A percentile compares a stretch with the other conserved stretches of the same genome.
These are phyloP conservation scores for Aviceda subcristata DNA, from an alignment of 2,113 vertebrate genomes.

Conservation along the genomic window DNA sequence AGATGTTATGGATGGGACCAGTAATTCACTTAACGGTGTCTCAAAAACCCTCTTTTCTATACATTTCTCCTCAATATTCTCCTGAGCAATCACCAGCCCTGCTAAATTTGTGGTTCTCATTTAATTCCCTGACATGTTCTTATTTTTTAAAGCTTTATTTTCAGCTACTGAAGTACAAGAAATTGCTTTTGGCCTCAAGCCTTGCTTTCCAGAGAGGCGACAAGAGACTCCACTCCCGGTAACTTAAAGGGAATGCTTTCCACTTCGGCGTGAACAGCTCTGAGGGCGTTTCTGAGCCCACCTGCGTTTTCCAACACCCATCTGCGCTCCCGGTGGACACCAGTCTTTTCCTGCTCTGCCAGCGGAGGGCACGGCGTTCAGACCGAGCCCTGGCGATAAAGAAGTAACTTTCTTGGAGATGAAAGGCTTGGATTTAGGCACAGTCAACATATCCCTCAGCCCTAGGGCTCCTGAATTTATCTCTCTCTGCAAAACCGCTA, in stretches of 20 bases:
- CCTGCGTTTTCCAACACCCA: background rate
- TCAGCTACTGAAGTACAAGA: constrained; percentile 24
- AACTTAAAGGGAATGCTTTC: background rate
- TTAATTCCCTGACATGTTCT: constrained; percentile 54
- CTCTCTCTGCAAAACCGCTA: background rate
- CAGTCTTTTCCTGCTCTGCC: background rate
- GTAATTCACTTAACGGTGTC: constrained; percentile 29
- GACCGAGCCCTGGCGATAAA: background rate
- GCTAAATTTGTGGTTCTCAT: constrained; percentile 38
- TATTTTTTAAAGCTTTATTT: constrained; percentile 50
- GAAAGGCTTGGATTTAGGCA: background rate
- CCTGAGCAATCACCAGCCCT: constrained; percentile 14
- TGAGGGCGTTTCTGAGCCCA: background rate
- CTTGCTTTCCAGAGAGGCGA: background rate
- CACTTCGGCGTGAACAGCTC: background rate
- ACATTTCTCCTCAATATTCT: constrained; percentile 15
- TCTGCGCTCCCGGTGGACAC: background rate
- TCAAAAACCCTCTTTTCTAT: background rate
- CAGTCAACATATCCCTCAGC: background rate
- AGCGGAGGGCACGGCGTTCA: accelerated
- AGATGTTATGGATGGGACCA: background rate
- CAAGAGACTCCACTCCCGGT: background rate
- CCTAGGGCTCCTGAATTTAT: background rate
- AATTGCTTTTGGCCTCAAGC: constrained; percentile 37
- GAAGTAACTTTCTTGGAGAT: background rate